Evolutionary conservation across 1,140 invertebrate species (phyloP), one percentile per base, ranked within the genome.

Genomic region (Pseudoatta argentina): DNA sequence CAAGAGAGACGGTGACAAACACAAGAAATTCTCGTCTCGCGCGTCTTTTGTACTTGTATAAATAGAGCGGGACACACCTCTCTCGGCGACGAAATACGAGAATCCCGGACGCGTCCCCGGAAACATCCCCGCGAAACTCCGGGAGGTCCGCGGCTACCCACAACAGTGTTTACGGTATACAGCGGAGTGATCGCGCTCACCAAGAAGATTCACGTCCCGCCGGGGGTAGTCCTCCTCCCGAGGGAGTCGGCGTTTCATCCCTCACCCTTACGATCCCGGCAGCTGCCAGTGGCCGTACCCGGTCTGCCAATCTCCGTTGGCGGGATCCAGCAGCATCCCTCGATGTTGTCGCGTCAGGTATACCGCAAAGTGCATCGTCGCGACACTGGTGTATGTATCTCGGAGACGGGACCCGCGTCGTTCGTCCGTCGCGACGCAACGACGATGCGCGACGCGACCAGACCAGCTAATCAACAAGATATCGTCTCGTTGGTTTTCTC

Each of bases 341-440:
- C 90, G 81, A 90, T 83, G 85, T 77, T 85, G 88, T 72, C 88
- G 24, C 86, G 21, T 16, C 76, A 86, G 55, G 63, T 34, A 85
- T 44, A 30, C n/a, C 75, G 55, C 69, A 10, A 87, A 89, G 67
- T 87, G 83, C 76, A 75, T 89, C 85, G 57, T 91, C 71, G 88
- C 86, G 63, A 75, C 89, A 87, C 85, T 83, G 67, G 91, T 87
- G 91, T 91, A 91, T 55, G 91, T 92, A 91, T 91, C 53, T 30
- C 76, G 53, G 53, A 48, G 53, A 21, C 12, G 55, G 51, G 4
- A 48, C 16, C 21, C 61, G 61, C 44, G 48, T 66, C 48, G n/a
- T 6, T 16, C 21, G 48, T 51, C 76, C 16, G 61, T 66, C 61
- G 59, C 44, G 39, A 44, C 39, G 39, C 39, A 44, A 44, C 39